Conservation (phyloP, 2,797 vertebrate species). For the Tolypeutes matacus region DNA sequence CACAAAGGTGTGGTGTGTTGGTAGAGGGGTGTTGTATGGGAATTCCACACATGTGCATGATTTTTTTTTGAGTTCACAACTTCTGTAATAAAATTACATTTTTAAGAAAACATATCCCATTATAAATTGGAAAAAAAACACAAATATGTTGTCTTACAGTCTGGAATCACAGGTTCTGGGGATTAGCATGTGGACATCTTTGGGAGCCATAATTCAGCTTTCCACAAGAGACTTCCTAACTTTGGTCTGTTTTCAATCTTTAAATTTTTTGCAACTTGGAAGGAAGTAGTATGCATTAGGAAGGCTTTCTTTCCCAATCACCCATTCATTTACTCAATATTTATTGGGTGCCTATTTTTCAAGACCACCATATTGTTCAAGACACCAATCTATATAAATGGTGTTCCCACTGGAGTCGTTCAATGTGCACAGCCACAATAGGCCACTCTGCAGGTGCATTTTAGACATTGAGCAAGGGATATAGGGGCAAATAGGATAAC, state of each 20-base stretch:
- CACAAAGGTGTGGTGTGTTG: too few species aligned
- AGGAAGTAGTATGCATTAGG: not conserved
- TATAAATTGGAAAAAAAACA: too few species aligned
- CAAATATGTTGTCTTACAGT: not conserved
- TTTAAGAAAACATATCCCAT: too few species aligned
- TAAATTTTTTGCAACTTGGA: not conserved
- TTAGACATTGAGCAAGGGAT: not conserved
- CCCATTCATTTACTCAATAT: not conserved
- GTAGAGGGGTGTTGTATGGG: too few species aligned
- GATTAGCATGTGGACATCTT: not conserved
- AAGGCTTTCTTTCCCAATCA: not conserved
- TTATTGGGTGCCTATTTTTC: not conserved
- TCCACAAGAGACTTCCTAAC: not conserved
- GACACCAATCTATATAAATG: not conserved
- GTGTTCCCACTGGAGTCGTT: not conserved
- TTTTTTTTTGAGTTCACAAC: too few species aligned
- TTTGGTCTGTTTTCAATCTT: not conserved
- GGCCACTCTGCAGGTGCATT: not conserved
- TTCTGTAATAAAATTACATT: too few species aligned
- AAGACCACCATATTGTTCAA: not conserved
- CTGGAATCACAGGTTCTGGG: not conserved
- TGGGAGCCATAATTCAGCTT: not conserved
- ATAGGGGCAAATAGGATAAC: not conserved
- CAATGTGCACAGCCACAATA: too few species aligned
- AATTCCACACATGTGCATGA: too few species aligned